Conservation (phyloP, 2,113 vertebrate genomes). For the Chaenogobius annularis region DNA sequence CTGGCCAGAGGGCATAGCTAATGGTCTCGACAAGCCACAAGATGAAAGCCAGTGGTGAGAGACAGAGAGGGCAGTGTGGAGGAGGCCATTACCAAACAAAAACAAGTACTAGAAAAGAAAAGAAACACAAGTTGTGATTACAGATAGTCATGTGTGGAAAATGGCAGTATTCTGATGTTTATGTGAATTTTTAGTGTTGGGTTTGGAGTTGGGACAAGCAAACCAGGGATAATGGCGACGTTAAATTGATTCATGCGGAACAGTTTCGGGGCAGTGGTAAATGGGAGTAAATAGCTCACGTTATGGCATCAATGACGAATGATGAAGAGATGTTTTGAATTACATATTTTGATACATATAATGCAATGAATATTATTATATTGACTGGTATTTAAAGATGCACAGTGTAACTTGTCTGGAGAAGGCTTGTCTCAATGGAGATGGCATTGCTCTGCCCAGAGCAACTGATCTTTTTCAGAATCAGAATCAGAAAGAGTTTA, state of each 20-base stretch:
- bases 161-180: neutral
- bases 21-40: conserved; percentile 39
- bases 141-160: neutral
- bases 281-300: neutral
- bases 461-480: too few relatives aligned
- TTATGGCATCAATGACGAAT: neutral
- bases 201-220: neutral
- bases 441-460: too few relatives aligned
- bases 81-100: neutral
- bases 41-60: conserved; percentile 30
- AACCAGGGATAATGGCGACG: neutral
- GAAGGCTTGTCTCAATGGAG: too few relatives aligned
- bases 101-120: neutral
- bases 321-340: neutral
- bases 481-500: too few relatives aligned
- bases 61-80: conserved; percentile 3
- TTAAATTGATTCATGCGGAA: neutral
- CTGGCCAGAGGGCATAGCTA: conserved; percentile 51
- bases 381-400: too few relatives aligned
- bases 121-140: neutral
- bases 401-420: too few relatives aligned
- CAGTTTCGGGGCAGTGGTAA: neutral
- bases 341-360: neutral
- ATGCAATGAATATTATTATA: too few relatives aligned
- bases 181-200: neutral